A percentile compares a stretch with the other conserved stretches of the same genome.
These are phyloP conservation scores for Cantharis rustica DNA, from an alignment of 2,888 invertebrate genomes.

Conservation along the genomic window DNA sequence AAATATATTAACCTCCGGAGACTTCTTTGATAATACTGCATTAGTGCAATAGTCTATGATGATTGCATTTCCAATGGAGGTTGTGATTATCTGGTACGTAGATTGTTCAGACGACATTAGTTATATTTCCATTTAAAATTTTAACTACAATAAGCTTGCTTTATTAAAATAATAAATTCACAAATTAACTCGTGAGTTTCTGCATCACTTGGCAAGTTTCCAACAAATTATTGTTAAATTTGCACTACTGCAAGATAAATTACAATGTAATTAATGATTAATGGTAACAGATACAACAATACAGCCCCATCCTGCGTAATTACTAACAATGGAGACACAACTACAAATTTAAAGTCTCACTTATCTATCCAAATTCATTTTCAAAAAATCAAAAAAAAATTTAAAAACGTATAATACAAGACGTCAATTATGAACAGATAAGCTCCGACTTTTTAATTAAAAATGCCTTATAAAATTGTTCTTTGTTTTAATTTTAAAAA, in stretches of 20 bases:
- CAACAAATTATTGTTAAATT: constrained; percentile 15
- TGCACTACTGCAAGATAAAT: constrained; percentile 7
- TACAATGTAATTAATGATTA: constrained; percentile 15
- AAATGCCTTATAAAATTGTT: not conserved
- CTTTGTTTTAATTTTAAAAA: not conserved
- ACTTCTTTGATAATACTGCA: not conserved
- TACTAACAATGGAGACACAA: not conserved
- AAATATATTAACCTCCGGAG: not conserved
- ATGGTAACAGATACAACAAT: constrained; percentile 4
- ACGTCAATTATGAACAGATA: not conserved
- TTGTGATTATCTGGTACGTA: not conserved
- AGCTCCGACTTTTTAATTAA: not conserved
- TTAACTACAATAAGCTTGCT: not conserved
- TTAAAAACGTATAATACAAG: not conserved
- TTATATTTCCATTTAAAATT: not conserved
- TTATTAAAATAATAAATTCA: not conserved
- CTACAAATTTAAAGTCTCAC: not conserved
- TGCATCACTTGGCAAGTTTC: not conserved
- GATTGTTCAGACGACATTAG: not conserved
- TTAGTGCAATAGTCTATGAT: not conserved
- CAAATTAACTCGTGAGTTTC: not conserved
- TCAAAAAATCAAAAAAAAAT: not conserved
- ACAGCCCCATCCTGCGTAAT: not conserved
- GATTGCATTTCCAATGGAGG: not conserved
- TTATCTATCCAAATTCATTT: not conserved